Evolutionary conservation across 2,797 vertebrate genomes (phyloP).

Genomic region (Lindbergichthys nudifrons): DNA sequence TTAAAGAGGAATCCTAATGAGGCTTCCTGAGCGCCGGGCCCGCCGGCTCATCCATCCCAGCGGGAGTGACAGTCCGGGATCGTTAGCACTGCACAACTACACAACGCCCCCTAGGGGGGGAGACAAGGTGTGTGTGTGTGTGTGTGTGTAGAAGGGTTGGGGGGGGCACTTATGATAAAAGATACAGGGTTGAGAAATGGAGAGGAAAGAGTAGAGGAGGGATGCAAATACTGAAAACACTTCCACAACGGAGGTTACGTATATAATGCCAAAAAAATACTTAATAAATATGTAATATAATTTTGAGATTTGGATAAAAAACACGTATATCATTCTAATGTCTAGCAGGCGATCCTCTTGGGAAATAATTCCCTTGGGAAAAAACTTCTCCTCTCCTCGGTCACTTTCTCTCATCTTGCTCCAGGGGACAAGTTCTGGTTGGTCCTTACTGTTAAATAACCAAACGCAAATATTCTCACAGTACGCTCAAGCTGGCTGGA

Average conservation of each 20-base stretch:
- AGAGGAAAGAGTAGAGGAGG: slow-evolving; percentile 24
- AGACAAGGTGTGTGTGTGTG: slow-evolving; percentile 28
- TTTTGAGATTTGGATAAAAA: slow-evolving; percentile 2
- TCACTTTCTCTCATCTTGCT: slow-evolving; percentile 35
- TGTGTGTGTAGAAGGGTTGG: background rate
- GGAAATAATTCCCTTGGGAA: slow-evolving; percentile 49
- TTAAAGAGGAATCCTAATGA: slow-evolving; percentile 98
- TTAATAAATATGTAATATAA: background rate
- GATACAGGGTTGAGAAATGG: slow-evolving; percentile 32
- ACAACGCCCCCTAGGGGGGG: slow-evolving; percentile 93
- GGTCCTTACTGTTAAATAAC: slow-evolving; percentile 17
- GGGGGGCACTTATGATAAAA: slow-evolving; percentile 43
- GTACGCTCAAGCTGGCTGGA: slow-evolving; percentile 23
- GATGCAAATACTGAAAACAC: slow-evolving; percentile 19
- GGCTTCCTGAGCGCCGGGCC: slow-evolving; percentile 87
- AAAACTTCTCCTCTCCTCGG: slow-evolving; percentile 22
- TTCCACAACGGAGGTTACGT: slow-evolving; percentile 9
- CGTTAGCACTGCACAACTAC: slow-evolving; percentile 93
- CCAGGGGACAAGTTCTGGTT: slow-evolving; percentile 30
- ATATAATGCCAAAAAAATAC: background rate
- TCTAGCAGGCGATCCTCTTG: slow-evolving; percentile 8
- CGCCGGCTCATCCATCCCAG: slow-evolving; percentile 89
- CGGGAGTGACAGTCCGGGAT: slow-evolving; percentile 90
- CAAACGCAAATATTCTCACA: slow-evolving; percentile 31
- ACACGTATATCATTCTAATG: background rate